These are phyloP conservation scores for Pharmacophagus antenor DNA, from an alignment of 2,888 invertebrate genomes.

Conservation along the genomic window DNA sequence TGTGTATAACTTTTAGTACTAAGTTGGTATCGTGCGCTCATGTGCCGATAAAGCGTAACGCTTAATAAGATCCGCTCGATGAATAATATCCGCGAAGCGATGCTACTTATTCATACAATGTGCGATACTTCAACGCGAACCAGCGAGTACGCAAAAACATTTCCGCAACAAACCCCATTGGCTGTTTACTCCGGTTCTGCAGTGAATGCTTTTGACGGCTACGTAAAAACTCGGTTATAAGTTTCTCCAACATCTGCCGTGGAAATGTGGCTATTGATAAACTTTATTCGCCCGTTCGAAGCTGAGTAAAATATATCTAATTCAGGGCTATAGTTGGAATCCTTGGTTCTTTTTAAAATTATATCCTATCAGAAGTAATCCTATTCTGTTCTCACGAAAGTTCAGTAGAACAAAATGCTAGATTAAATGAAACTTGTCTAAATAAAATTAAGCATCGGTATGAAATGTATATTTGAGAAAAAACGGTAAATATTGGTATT, in stretches of 20 bases:
- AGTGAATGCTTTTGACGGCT: slow-evolving; percentile 3
- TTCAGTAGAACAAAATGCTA: too few relatives aligned
- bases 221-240: slow-evolving; percentile 10
- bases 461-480: too few relatives aligned
- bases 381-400: too few relatives aligned
- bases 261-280: slow-evolving; percentile 15
- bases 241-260: slow-evolving; percentile 2
- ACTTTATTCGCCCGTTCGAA: slow-evolving; percentile 1
- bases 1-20: background rate
- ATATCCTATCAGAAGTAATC: too few relatives aligned
- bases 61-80: background rate
- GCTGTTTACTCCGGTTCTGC: slow-evolving; percentile 15
- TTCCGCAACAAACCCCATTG: slow-evolving; percentile 18
- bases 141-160: slow-evolving; percentile 18
- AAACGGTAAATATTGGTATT: background rate
- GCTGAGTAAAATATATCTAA: background rate
- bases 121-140: slow-evolving; percentile 6
- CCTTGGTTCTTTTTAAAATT: background rate
- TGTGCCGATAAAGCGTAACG: background rate
- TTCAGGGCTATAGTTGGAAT: background rate
- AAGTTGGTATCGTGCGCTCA: background rate
- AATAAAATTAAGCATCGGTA: too few relatives aligned
- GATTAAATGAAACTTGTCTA: too few relatives aligned
- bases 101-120: slow-evolving; percentile 11
- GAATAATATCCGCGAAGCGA: background rate